Evolutionary conservation across 2,888 invertebrate genomes (phyloP), one percentile per base, ranked within the genome.

Genomic region (Lacanobia wlatinum): DNA sequence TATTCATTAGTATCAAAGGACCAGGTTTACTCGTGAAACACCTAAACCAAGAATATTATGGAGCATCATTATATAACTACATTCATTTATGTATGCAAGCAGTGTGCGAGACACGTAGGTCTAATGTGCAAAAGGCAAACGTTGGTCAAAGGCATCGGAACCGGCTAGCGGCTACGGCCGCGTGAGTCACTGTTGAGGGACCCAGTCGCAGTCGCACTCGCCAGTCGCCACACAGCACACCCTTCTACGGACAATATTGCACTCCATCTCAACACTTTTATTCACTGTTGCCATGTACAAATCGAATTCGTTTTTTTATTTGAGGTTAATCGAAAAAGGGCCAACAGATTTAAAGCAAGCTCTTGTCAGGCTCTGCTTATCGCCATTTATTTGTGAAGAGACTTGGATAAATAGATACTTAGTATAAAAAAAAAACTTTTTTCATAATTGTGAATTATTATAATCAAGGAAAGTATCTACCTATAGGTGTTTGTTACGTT

Each of bases 81-180:
- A 56, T 76, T 56, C 50, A 53, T 61, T 56, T 76, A 70, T 58
- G 56, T 73, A 60, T 80, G 66, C 71, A 70, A 58, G 68, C 66
- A 58, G 69, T 73, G 84, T 82, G 76, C 70, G 70, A 81, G 76
- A 78, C 78, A 78, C 79, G 76, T 78, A 80, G 73, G 78, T 85
- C 79, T 84, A 84, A 84, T 72, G 79, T 84, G 82, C 77, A 79
- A 76, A 79, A 87, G 78, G 82, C 84, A 84, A 86, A 80, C 80
- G 82, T 80, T 82, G 86, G 85, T 84, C 85, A 82, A 83, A 87
- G 84, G 70, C 85, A 78, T 82, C 72, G 74, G 84, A 92, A 92
- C 91, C 91, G 92, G 91, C 91, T 89, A 92, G 91, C 91, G 92
- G 91, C 91, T 89, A 82, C 90, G 92, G 90, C 90, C 89, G 82